Conservation (phyloP, 1,140 invertebrate genomes). For the Diabrotica undecimpunctata region DNA sequence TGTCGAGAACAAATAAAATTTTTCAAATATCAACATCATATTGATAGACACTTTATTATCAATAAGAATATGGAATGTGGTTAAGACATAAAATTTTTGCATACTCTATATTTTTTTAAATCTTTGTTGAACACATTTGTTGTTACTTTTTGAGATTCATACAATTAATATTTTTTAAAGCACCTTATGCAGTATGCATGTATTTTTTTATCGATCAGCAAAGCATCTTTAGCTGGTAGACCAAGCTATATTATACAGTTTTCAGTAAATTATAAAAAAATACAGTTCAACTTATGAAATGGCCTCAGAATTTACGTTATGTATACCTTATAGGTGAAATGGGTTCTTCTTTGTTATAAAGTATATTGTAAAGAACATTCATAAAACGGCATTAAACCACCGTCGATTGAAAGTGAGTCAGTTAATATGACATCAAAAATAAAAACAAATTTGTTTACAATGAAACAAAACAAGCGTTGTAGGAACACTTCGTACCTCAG, state of each 20-base stretch:
- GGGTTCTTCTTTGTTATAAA: no score
- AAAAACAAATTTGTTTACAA: no score
- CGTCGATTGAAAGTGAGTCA: no score
- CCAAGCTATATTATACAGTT: not conserved
- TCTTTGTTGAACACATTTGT: slow-evolving; percentile 31
- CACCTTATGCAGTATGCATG: slow-evolving; percentile 22
- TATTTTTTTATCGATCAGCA: slow-evolving; percentile 1
- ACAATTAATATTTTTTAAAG: slow-evolving; percentile 14
- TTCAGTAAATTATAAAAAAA: no score
- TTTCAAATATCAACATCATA: slow-evolving; percentile 32
- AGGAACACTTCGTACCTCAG: no score
- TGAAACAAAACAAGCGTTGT: no score
- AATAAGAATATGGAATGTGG: slow-evolving; percentile 28
- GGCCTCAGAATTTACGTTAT: no score
- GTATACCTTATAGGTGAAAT: no score
- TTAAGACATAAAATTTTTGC: slow-evolving; percentile 23
- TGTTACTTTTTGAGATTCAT: slow-evolving; percentile 27
- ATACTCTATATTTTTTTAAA: slow-evolving; percentile 24
- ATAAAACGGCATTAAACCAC: no score
- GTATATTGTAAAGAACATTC: no score
- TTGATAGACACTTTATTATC: slow-evolving; percentile 20
- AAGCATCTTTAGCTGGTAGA: not conserved
- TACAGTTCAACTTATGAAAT: no score
- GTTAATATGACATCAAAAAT: no score
- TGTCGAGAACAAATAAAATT: slow-evolving; percentile 27